These are phyloP conservation scores for Micromussa lordhowensis DNA, from an alignment of 92 coral and sea anemone genomes.

Conservation along the genomic window DNA sequence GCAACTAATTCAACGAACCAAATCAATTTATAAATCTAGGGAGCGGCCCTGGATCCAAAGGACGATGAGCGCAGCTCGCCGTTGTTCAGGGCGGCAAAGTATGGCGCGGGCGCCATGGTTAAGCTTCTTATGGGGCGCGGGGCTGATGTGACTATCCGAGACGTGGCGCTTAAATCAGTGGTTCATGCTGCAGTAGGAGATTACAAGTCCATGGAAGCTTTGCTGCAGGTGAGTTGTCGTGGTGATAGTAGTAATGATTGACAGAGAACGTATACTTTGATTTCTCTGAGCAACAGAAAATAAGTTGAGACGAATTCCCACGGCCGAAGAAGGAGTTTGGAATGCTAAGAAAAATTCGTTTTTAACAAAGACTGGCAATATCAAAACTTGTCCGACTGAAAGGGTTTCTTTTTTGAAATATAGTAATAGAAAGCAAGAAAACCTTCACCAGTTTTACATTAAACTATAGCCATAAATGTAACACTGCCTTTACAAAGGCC, in stretches of 20 bases:
- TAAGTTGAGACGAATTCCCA: too few relatives aligned
- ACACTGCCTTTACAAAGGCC: too few relatives aligned
- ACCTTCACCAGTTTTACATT: too few relatives aligned
- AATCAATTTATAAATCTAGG: slow-evolving; percentile 15
- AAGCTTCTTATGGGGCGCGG: slow-evolving; percentile 58
- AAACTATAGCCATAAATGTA: too few relatives aligned
- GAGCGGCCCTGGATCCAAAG: slow-evolving; percentile 55
- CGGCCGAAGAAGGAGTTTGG: too few relatives aligned
- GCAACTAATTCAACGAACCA: background rate
- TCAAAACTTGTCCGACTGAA: too few relatives aligned
- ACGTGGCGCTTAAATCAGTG: slow-evolving; percentile 43
- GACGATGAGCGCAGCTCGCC: slow-evolving; percentile 61
- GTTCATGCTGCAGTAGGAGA: slow-evolving; percentile 66
- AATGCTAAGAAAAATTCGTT: too few relatives aligned
- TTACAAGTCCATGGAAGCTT: slow-evolving; percentile 34
- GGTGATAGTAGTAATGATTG: background rate
- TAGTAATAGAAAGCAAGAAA: too few relatives aligned
- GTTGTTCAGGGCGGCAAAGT: slow-evolving; percentile 61
- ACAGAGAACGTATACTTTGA: too few relatives aligned
- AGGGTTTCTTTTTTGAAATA: too few relatives aligned
- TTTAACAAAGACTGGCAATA: too few relatives aligned
- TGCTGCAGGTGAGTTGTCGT: slow-evolving; percentile 52
- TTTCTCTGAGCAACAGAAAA: too few relatives aligned
- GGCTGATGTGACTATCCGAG: slow-evolving; percentile 67
- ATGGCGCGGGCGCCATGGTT: slow-evolving; percentile 59